Base-by-base conservation (phyloP, 2,797 vertebrate species). In the Oreochromis grahami region DNA sequence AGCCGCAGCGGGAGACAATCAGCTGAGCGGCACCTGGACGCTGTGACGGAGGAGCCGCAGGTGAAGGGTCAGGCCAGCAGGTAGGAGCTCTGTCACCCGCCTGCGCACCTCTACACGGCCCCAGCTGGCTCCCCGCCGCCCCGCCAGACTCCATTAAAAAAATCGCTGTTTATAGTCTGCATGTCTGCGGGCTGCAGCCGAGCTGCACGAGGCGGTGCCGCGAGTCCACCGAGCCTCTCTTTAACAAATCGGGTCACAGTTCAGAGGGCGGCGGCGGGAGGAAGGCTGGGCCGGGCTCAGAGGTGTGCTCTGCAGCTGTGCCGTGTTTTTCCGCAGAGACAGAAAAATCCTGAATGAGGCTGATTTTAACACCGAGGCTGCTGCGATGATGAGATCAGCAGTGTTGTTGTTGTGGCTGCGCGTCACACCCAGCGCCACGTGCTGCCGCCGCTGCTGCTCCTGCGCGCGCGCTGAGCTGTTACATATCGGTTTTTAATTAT, bases 1-100 rank as follows among this genome's bases (percentile, higher is more conserved):
- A 32, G 60, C 1, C 17, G 72, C 78, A 13, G 90, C 78, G 77
- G 14, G 80, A 81, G 70, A 84, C 85, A 53, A 76, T 81, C 89
- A 77, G 55, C 80, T 77, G 56, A 76, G 19, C 52, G 34, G 17
- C 9, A 26, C 56, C 82, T 4, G 76, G 56, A 60, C 74, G 3
- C 36, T 55, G 84, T 79, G 86, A 84, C 38, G 36, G 34, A 19
- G 5, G 21, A 51, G 38, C 26, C 17, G 68, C 43, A 13, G 68
- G 68, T 74, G 26, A 74, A 50, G 68, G 68, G 68, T 48, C 43
- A 50, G 68, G 48, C 52, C 43, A 29, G 36, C 77, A 82, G 36
- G 82, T 52, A 65, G 8, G 80, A 26, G 9, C 41, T 45, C 68
- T 29, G 24, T 72, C 68, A 72, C 1, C 65, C 65, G 14, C 65